These are phyloP conservation scores for Melieria omissa DNA, from an alignment of 2,888 invertebrate species.

Conservation along the genomic window DNA sequence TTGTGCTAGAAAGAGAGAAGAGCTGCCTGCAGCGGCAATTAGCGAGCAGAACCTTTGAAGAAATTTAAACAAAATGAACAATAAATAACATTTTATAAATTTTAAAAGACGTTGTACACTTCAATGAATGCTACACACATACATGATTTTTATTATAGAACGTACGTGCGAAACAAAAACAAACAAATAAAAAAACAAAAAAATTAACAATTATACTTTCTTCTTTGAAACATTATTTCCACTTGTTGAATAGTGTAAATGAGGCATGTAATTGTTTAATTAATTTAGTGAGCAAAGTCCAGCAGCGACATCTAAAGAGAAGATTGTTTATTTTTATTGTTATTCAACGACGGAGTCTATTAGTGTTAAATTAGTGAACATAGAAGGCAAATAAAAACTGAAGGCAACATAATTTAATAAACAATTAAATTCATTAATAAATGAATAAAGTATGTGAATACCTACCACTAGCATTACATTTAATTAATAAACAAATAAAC, in stretches of 20 bases:
- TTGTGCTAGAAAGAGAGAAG: neutral
- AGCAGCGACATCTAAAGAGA: slow-evolving; percentile 15
- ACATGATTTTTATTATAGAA: slow-evolving; percentile 12
- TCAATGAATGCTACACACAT: neutral
- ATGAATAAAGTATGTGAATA: neutral
- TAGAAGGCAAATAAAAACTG: slow-evolving; percentile 35
- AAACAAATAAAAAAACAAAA: slow-evolving; percentile 26
- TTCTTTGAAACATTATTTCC: neutral
- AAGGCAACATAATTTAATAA: neutral
- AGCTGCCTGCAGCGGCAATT: too few relatives aligned
- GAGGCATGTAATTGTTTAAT: neutral
- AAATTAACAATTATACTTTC: slow-evolving; percentile 9
- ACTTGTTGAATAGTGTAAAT: neutral
- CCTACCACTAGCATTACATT: too few relatives aligned
- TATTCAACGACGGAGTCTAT: slow-evolving; percentile 58
- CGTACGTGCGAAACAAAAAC: slow-evolving; percentile 8
- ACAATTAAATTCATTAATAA: slow-evolving; percentile 2
- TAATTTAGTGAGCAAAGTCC: slow-evolving; percentile 23
- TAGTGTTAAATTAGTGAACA: slow-evolving; percentile 55
- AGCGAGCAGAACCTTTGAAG: too few relatives aligned
- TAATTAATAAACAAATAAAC: slow-evolving; percentile 13
- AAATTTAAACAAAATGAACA: too few relatives aligned
- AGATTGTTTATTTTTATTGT: slow-evolving; percentile 44
- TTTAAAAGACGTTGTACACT: slow-evolving; percentile 33
- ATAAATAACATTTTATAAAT: neutral